Conservation (phyloP, 2,113 vertebrate species). For the Oceanites oceanicus region DNA sequence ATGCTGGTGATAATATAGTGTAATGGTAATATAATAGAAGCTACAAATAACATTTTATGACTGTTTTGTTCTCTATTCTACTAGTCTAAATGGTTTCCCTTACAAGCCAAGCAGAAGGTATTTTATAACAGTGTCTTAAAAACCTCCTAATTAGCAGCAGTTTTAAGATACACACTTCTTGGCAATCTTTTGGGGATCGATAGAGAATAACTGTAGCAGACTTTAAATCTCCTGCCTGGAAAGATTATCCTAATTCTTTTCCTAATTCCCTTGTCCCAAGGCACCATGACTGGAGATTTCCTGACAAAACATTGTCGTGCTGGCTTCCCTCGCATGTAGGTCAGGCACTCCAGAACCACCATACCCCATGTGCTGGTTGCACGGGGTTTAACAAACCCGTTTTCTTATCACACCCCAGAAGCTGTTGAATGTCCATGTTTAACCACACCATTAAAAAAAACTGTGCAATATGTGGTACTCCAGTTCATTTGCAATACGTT, state of each 20-base stretch:
- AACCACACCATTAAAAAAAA: background rate
- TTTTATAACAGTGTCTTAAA: slow-evolving; percentile 50
- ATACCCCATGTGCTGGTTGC: background rate
- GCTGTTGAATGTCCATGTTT: background rate
- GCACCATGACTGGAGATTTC: slow-evolving; percentile 12
- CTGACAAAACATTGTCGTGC: background rate
- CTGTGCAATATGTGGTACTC: fast-evolving
- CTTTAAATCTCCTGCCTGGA: slow-evolving; percentile 60
- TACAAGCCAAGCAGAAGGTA: slow-evolving; percentile 43
- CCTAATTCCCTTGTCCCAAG: slow-evolving; percentile 45
- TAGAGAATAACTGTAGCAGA: slow-evolving; percentile 40
- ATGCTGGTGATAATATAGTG: slow-evolving; percentile 45
- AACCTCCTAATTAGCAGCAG: slow-evolving; percentile 62
- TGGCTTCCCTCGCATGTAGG: background rate
- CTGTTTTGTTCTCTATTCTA: slow-evolving; percentile 23
- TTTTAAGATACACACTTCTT: slow-evolving; percentile 58
- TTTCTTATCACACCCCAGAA: background rate
- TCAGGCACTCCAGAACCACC: background rate
- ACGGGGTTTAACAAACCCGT: background rate
- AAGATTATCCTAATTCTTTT: slow-evolving; percentile 66
- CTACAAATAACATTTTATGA: slow-evolving; percentile 49
- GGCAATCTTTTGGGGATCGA: slow-evolving; percentile 61
- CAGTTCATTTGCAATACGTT: background rate
- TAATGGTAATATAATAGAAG: slow-evolving; percentile 66
- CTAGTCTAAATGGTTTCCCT: slow-evolving; percentile 33